These are phyloP conservation scores for Lutjanus argentimaculatus DNA, from an alignment of 2,797 vertebrate genomes.

Conservation along the genomic window DNA sequence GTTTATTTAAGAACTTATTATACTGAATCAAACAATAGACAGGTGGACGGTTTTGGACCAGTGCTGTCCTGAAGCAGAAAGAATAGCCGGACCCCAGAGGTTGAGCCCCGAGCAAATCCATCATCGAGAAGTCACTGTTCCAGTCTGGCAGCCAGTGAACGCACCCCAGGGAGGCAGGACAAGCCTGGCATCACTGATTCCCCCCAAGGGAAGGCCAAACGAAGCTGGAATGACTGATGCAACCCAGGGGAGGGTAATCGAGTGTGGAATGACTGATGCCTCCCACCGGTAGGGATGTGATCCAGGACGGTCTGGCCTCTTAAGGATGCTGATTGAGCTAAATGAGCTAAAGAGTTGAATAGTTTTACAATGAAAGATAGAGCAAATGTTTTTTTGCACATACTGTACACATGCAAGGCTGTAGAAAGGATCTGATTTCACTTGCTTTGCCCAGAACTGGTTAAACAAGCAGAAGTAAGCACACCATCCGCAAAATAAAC, in stretches of 20 bases:
- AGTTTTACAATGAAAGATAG: background rate
- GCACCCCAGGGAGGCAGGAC: slow-evolving; percentile 65
- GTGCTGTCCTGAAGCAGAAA: slow-evolving; percentile 36
- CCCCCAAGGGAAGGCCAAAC: slow-evolving; percentile 71
- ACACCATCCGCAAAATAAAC: slow-evolving; percentile 15
- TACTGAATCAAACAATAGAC: slow-evolving; percentile 11
- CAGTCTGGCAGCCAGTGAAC: slow-evolving; percentile 65
- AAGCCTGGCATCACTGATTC: slow-evolving; percentile 69
- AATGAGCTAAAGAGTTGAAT: slow-evolving; percentile 42
- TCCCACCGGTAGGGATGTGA: slow-evolving; percentile 41
- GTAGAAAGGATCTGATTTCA: slow-evolving; percentile 2
- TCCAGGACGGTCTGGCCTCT: slow-evolving; percentile 42
- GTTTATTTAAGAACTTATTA: slow-evolving; percentile 8
- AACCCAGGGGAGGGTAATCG: slow-evolving; percentile 78
- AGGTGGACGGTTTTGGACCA: slow-evolving; percentile 26
- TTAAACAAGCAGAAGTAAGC: slow-evolving; percentile 29
- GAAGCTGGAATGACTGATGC: slow-evolving; percentile 76
- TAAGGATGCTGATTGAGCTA: slow-evolving; percentile 51
- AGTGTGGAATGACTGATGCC: slow-evolving; percentile 79
- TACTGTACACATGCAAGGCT: background rate
- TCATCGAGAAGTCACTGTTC: slow-evolving; percentile 75
- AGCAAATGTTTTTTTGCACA: slow-evolving; percentile 16
- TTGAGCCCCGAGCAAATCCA: slow-evolving; percentile 73
- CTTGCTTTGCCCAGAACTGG: slow-evolving; percentile 1
- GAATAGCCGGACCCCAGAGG: slow-evolving; percentile 54